phyloP scores from a whole-genome alignment of 2,113 vertebrate species.

The Tretioscincus oriximinensis region DNA sequence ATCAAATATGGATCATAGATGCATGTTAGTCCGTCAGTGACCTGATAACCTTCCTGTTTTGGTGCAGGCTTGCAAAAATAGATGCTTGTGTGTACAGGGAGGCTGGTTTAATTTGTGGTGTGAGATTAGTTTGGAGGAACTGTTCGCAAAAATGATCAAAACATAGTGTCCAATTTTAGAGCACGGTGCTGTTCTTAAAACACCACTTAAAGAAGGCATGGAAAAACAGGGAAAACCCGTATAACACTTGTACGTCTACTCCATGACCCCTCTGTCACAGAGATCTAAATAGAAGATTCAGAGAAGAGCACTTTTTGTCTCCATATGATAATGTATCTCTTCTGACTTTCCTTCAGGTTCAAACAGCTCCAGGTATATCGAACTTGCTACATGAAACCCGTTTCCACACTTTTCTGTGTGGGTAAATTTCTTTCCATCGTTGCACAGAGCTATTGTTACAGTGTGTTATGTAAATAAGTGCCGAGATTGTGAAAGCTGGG shows the following conservation, averaged over 20 bases:
- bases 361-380: neutral
- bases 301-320: neutral
- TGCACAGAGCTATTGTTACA: neutral
- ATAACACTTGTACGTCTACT: neutral
- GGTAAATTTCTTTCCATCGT: neutral
- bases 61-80: neutral
- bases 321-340: neutral
- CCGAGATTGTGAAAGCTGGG: neutral
- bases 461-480: neutral
- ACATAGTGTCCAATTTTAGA: too few relatives aligned
- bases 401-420: neutral
- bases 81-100: neutral
- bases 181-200: neutral
- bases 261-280: neutral
- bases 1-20: neutral
- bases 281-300: constrained; percentile 3
- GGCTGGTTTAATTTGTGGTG: neutral
- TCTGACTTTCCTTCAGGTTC: neutral
- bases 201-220: neutral
- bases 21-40: neutral
- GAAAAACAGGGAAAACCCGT: constrained; percentile 2
- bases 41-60: neutral
- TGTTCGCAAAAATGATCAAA: neutral
- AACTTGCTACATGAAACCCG: neutral
- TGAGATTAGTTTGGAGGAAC: neutral